These are phyloP conservation scores for Poeciliopsis retropinna DNA, from an alignment of 2,113 vertebrate genomes.

Conservation along the genomic window DNA sequence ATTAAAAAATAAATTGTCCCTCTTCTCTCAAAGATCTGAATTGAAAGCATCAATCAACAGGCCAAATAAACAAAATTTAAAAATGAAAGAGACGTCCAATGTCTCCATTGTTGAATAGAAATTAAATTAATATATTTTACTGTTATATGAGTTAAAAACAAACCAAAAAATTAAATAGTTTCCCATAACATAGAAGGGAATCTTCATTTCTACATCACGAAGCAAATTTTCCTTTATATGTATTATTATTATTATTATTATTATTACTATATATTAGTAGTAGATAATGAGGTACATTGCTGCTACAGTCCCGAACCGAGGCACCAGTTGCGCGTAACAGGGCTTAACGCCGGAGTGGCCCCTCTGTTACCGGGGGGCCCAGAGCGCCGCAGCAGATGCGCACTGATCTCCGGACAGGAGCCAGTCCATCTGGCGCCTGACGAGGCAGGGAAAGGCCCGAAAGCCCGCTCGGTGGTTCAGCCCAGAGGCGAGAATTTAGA, in stretches of 20 bases:
- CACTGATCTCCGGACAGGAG: constrained; percentile 77
- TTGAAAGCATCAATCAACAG: too few species aligned
- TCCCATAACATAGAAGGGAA: too few species aligned
- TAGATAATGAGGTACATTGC: constrained; percentile 6
- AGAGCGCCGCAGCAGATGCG: constrained; percentile 80
- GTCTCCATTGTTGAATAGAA: too few species aligned
- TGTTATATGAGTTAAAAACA: too few species aligned
- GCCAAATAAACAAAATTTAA: too few species aligned
- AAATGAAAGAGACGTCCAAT: too few species aligned
- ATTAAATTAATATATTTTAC: too few species aligned
- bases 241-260: too few species aligned
- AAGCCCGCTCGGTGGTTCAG: constrained; percentile 44
- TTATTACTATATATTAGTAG: too few species aligned
- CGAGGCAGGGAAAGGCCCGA: constrained; percentile 66
- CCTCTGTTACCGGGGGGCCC: constrained; percentile 56
- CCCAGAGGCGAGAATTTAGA: constrained; percentile 71
- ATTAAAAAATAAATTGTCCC: too few species aligned
- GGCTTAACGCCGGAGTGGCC: constrained; percentile 69
- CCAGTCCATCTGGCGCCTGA: constrained; percentile 83
- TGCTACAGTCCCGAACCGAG: constrained; percentile 40
- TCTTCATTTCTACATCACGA: neutral
- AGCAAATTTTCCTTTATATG: neutral
- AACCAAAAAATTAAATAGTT: too few species aligned
- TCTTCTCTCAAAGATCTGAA: too few species aligned
- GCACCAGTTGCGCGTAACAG: constrained; percentile 81